Conservation (phyloP, 2,113 vertebrate genomes). For the Lepus europaeus region DNA sequence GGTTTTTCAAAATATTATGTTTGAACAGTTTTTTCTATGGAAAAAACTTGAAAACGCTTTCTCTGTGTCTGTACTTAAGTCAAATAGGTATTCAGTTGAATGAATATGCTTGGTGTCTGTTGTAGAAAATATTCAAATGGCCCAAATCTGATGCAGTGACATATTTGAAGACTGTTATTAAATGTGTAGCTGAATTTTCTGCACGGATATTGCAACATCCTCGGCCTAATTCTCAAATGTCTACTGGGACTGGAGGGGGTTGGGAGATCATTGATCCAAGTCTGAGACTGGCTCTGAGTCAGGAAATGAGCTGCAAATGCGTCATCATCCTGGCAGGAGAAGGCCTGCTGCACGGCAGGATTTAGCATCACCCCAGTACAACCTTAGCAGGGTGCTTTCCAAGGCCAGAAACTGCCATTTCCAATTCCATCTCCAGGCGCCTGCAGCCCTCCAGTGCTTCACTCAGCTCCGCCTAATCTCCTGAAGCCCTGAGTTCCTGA, state of each 20-base stretch:
- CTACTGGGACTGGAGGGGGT: slow-evolving; percentile 63
- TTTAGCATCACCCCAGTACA: slow-evolving; percentile 51
- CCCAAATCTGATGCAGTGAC: slow-evolving; percentile 43
- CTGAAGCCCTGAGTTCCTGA: neutral
- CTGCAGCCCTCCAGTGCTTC: slow-evolving; percentile 10
- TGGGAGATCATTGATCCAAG: slow-evolving; percentile 72
- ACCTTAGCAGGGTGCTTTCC: slow-evolving; percentile 55
- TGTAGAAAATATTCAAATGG: slow-evolving; percentile 63
- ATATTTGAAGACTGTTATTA: slow-evolving; percentile 66
- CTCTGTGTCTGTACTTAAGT: slow-evolving; percentile 44
- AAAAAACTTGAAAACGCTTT: slow-evolving; percentile 58
- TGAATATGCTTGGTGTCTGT: slow-evolving; percentile 39
- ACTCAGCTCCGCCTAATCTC: neutral
- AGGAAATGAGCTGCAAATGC: slow-evolving; percentile 76
- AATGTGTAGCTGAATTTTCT: slow-evolving; percentile 70
- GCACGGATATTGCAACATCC: slow-evolving; percentile 52
- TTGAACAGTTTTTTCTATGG: slow-evolving; percentile 59
- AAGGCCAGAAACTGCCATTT: slow-evolving; percentile 67
- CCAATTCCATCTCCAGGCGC: slow-evolving; percentile 51
- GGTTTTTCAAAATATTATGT: slow-evolving; percentile 67
- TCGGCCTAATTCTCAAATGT: slow-evolving; percentile 68
- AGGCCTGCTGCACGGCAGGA: slow-evolving; percentile 22
- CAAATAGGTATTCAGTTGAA: slow-evolving; percentile 34
- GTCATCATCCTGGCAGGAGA: slow-evolving; percentile 36
- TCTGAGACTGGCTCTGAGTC: slow-evolving; percentile 67